A percentile compares a stretch with the other conserved stretches of the same genome.
phyloP scores from a whole-genome alignment of 2,888 invertebrate species.

The Lochmaea capreae region DNA sequence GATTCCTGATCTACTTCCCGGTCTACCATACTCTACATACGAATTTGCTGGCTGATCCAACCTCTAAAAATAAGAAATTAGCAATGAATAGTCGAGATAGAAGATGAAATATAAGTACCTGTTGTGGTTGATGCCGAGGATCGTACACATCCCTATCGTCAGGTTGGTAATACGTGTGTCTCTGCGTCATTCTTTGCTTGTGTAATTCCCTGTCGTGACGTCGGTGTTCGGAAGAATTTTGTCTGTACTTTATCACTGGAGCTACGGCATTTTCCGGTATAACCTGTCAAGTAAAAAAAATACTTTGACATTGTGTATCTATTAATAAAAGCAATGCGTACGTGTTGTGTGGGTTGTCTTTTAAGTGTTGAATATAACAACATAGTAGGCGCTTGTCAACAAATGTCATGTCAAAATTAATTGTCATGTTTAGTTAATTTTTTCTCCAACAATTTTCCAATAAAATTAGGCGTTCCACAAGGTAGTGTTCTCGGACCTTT shows the following conservation, averaged over 20 bases:
- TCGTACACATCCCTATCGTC: conserved; percentile 69
- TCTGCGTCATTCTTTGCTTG: conserved; percentile 69
- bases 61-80: conserved; percentile 42
- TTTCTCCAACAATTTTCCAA: no score
- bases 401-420: no score
- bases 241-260: conserved; percentile 60
- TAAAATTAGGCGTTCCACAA: no score
- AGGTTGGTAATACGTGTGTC: conserved; percentile 71
- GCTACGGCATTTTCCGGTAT: conserved; percentile 62
- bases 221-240: conserved; percentile 56
- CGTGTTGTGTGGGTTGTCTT: no score
- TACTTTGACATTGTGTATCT: no score
- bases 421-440: no score
- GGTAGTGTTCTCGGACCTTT: no score
- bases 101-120: conserved; percentile 37
- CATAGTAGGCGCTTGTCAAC: no score
- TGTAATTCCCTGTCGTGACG: conserved; percentile 66
- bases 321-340: no score
- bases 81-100: no score
- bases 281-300: conserved; percentile 50
- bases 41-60: conserved; percentile 39
- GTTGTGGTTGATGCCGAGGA: conserved; percentile 55
- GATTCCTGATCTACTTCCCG: conserved; percentile 70
- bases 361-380: no score
- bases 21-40: conserved; percentile 66